A percentile compares a stretch with the other conserved stretches of the same genome.
These are phyloP conservation scores for Zaprionus davidi DNA, from an alignment of 1,140 invertebrate species.

Conservation along the genomic window DNA sequence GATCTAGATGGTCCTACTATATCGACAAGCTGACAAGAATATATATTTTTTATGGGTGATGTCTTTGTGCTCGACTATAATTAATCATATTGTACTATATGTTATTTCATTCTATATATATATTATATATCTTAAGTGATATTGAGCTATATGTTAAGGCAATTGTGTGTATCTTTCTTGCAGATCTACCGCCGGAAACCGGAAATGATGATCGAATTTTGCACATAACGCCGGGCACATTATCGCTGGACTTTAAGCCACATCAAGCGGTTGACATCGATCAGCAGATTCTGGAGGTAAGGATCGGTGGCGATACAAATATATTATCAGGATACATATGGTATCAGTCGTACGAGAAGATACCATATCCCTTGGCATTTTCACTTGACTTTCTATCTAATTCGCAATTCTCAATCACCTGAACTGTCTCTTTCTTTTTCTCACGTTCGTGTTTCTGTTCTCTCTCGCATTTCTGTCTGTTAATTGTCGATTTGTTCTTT, in stretches of 20 bases:
- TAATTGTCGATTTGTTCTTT: slow-evolving; percentile 5
- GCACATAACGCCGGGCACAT: slow-evolving; percentile 70
- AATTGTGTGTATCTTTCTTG: slow-evolving; percentile 38
- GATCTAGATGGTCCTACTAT: too few relatives aligned
- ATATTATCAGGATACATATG: too few relatives aligned
- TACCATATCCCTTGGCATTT: too few relatives aligned
- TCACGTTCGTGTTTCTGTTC: neutral
- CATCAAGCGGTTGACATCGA: slow-evolving; percentile 72
- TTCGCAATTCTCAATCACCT: slow-evolving; percentile 20
- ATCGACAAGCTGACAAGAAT: too few relatives aligned
- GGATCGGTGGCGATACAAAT: too few relatives aligned
- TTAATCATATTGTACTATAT: too few relatives aligned
- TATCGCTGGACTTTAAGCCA: slow-evolving; percentile 74
- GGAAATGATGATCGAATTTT: slow-evolving; percentile 78
- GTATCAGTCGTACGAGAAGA: too few relatives aligned
- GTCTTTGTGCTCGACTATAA: too few relatives aligned
- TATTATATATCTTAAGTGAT: too few relatives aligned
- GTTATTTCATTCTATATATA: too few relatives aligned
- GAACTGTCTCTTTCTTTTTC: slow-evolving; percentile 8
- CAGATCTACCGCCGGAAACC: slow-evolving; percentile 79
- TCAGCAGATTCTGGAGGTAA: slow-evolving; percentile 82
- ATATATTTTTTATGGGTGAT: too few relatives aligned
- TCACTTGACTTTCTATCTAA: neutral
- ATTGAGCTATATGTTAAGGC: too few relatives aligned
- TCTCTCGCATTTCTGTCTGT: slow-evolving; percentile 6